A percentile compares a stretch with the other conserved stretches of the same genome.
phyloP scores from a whole-genome alignment of 37 sponge, comb jelly and placozoan species.

The Lycopodina hypogea region DNA sequence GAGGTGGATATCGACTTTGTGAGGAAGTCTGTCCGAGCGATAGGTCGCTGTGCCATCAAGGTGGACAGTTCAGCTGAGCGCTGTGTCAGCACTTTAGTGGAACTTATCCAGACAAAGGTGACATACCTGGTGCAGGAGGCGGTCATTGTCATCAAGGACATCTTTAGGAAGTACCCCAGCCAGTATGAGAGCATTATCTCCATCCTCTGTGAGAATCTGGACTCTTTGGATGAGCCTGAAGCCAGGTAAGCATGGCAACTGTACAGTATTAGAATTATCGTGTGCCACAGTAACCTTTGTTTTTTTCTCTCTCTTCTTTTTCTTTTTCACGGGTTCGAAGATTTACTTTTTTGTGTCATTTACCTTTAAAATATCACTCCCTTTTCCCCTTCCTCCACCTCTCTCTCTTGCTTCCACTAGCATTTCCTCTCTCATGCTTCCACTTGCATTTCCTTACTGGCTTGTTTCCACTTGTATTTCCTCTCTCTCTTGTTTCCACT shows the following conservation, averaged over 20 bases:
- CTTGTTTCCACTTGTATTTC: background rate
- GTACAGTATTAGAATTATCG: background rate
- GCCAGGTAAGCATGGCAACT: constrained; percentile 60
- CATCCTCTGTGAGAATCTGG: constrained; percentile 95
- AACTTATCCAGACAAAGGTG: constrained; percentile 98
- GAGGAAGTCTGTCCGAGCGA: constrained; percentile 94
- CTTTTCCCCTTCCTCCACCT: too few species aligned
- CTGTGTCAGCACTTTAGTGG: constrained; percentile 91
- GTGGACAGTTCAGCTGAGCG: constrained; percentile 92
- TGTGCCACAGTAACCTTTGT: too few species aligned
- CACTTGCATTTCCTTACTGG: too few species aligned
- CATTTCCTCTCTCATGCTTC: too few species aligned
- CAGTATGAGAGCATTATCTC: constrained; percentile 97
- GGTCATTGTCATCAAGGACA: constrained; percentile 96
- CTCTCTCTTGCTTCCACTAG: too few species aligned
- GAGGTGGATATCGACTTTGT: constrained; percentile 99
- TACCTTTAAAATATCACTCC: too few species aligned
- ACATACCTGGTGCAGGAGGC: constrained; percentile 99
- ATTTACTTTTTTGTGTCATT: too few species aligned
- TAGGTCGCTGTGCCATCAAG: constrained; percentile 99
- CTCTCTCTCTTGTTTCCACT: background rate
- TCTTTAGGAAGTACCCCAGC: constrained; percentile 98
- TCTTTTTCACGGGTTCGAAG: too few species aligned
- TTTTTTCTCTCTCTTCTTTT: background rate
- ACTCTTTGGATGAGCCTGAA: constrained; percentile 98